Conservation (phyloP, 2,888 invertebrate genomes). For the Sarcophaga rosellei region DNA sequence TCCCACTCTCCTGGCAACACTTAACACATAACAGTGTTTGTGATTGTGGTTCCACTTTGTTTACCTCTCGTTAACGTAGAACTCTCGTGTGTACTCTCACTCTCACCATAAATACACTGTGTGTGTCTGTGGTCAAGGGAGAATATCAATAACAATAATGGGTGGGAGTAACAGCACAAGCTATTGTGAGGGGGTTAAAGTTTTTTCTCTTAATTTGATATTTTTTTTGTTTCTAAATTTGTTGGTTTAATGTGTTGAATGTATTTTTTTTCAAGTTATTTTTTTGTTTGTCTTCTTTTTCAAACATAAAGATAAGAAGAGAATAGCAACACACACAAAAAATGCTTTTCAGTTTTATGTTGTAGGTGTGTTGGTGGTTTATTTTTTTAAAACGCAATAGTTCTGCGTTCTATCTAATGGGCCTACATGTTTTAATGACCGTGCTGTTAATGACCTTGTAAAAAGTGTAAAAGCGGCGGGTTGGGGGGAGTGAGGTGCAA, state of each 20-base stretch:
- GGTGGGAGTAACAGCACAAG: no score
- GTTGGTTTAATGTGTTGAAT: conserved; percentile 6
- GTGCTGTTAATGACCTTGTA: no score
- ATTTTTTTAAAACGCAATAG: background rate
- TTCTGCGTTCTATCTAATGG: no score
- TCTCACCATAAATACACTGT: background rate
- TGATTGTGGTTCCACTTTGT: background rate
- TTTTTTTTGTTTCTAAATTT: background rate
- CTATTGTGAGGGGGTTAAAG: background rate
- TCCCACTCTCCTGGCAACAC: no score
- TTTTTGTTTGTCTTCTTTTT: background rate
- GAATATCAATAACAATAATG: no score
- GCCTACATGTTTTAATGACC: no score
- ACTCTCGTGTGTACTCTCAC: no score
- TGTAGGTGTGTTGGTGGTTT: background rate
- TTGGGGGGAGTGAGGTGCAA: background rate
- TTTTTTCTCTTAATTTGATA: background rate
- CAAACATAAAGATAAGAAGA: no score
- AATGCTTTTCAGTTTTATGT: background rate
- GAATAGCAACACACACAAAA: no score
- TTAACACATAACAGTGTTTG: no score
- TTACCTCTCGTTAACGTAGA: background rate
- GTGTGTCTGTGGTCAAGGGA: conserved; percentile 20
- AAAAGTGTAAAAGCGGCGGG: no score
- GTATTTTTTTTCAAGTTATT: conserved; percentile 6